Conservation (phyloP, 2,113 vertebrate genomes). For the Myiozetetes cayanensis region DNA sequence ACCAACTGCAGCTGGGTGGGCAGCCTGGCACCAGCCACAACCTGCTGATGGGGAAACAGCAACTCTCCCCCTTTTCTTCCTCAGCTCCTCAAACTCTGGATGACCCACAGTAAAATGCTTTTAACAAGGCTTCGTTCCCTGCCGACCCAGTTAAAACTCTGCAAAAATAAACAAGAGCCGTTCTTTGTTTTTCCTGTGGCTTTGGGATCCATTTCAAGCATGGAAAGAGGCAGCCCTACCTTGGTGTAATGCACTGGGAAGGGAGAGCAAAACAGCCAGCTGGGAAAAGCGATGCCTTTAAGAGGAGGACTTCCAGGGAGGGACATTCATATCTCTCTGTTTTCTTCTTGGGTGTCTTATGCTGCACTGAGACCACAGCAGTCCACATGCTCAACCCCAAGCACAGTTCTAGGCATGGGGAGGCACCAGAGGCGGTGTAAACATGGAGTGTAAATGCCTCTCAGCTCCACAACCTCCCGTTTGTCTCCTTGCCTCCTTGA, state of each 20-base stretch:
- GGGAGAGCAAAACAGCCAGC: neutral
- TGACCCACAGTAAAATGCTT: conserved; percentile 72
- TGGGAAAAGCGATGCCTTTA: neutral
- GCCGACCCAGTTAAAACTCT: conserved; percentile 33
- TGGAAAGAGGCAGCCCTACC: neutral
- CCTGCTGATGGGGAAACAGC: neutral
- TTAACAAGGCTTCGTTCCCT: conserved; percentile 68
- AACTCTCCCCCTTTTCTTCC: neutral
- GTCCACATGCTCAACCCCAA: too few species aligned
- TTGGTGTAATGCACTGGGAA: neutral
- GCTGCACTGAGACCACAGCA: neutral
- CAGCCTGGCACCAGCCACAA: neutral
- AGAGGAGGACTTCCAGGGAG: neutral
- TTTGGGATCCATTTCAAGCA: neutral
- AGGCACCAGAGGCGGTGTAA: fast-evolving
- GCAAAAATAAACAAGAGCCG: conserved; percentile 66
- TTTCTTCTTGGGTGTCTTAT: neutral
- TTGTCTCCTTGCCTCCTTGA: neutral
- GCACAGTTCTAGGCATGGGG: fast-evolving
- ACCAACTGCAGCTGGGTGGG: neutral
- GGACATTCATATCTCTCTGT: neutral
- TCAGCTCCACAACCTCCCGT: neutral
- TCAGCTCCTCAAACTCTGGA: conserved; percentile 66
- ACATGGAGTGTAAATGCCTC: neutral
- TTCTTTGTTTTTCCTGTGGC: conserved; percentile 22